Evolutionary conservation across 2,113 vertebrate species (phyloP).

Genomic region (Cryptotis parvus): DNA sequence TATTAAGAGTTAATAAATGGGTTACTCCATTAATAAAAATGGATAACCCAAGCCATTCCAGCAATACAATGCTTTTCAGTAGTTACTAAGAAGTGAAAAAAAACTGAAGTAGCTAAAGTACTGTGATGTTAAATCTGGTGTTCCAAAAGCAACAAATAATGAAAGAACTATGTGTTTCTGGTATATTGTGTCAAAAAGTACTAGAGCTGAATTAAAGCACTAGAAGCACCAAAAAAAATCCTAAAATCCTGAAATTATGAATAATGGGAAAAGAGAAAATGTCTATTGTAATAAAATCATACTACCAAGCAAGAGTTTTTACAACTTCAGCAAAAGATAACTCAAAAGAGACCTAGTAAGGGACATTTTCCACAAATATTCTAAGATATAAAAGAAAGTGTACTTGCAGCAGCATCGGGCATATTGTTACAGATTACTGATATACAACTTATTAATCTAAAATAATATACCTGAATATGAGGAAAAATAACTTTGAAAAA

Average conservation of each 20-base stretch:
- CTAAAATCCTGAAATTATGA: background rate
- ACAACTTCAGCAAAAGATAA: background rate
- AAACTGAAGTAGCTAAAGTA: background rate
- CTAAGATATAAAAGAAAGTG: background rate
- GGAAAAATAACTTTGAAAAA: background rate
- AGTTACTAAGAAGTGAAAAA: background rate
- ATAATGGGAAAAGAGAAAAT: background rate
- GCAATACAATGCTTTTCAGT: background rate
- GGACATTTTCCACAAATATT: background rate
- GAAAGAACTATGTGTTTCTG: background rate
- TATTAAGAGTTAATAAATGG: background rate
- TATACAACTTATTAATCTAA: background rate
- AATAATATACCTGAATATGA: slow-evolving; percentile 21
- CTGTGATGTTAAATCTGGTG: background rate
- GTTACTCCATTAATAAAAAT: slow-evolving; percentile 1
- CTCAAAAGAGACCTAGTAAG: background rate
- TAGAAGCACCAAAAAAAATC: background rate
- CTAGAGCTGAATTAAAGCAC: background rate
- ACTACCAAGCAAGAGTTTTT: background rate
- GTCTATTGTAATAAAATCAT: slow-evolving; percentile 30
- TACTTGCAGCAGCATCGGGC: background rate
- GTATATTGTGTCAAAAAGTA: slow-evolving; percentile 26
- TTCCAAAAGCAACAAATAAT: slow-evolving; percentile 39
- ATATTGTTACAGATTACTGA: background rate
- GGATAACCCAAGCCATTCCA: background rate